Conservation (phyloP, 2,888 invertebrate genomes). For the Ochropleura plecta region DNA sequence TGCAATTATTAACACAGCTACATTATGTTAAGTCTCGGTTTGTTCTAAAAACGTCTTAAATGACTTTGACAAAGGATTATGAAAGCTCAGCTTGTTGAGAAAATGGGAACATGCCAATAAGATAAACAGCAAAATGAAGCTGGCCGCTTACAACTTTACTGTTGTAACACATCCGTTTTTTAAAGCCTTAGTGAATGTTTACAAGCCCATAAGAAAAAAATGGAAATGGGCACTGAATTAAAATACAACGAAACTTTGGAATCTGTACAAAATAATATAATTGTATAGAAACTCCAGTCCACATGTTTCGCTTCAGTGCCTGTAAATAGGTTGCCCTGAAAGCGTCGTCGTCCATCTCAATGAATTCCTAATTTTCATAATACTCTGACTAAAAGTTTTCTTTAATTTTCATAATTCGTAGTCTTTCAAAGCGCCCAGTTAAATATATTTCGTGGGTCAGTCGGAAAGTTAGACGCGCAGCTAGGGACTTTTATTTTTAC, state of each 20-base stretch:
- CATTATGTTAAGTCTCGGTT: background rate
- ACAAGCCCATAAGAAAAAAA: background rate
- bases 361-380: slow-evolving; percentile 72
- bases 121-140: no score
- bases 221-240: slow-evolving; percentile 5
- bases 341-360: slow-evolving; percentile 53
- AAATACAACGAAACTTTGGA: slow-evolving; percentile 30
- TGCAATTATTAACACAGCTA: background rate
- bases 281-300: slow-evolving; percentile 9
- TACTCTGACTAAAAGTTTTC: slow-evolving; percentile 71
- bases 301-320: slow-evolving; percentile 22
- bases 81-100: background rate
- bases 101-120: background rate
- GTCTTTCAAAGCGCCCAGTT: slow-evolving; percentile 67
- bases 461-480: slow-evolving; percentile 38
- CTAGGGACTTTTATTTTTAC: slow-evolving; percentile 36
- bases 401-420: slow-evolving; percentile 75
- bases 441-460: slow-evolving; percentile 66
- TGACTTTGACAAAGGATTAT: background rate
- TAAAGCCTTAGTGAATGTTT: background rate
- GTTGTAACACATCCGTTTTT: slow-evolving; percentile 1
- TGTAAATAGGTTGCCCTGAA: slow-evolving; percentile 55
- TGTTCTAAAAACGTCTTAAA: background rate
- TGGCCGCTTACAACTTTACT: background rate
- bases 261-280: slow-evolving; percentile 13